These are phyloP conservation scores for Eupithecia tripunctaria DNA, from an alignment of 2,888 invertebrate genomes.

Conservation along the genomic window DNA sequence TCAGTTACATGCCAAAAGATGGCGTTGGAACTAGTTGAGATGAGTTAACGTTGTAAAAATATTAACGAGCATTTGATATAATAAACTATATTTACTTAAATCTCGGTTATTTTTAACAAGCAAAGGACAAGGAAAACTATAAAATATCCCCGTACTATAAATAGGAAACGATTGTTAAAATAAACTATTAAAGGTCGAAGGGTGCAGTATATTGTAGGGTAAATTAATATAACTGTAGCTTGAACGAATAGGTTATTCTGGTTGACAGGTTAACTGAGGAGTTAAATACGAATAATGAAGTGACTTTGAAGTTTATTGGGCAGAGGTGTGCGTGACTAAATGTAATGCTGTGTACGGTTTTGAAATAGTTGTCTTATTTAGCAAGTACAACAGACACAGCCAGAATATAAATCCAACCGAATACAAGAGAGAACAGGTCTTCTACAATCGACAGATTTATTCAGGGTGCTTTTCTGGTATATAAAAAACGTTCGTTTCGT, in stretches of 20 bases:
- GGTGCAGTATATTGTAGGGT: slow-evolving; percentile 36
- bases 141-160: slow-evolving; percentile 10
- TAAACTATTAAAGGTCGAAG: slow-evolving; percentile 23
- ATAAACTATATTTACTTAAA: neutral
- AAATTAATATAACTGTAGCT: slow-evolving; percentile 41
- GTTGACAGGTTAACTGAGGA: slow-evolving; percentile 27
- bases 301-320: slow-evolving; percentile 28
- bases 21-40: slow-evolving; percentile 16
- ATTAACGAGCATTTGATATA: neutral
- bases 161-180: slow-evolving; percentile 22
- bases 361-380: neutral
- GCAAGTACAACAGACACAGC: neutral
- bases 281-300: slow-evolving; percentile 25
- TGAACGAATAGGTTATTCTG: slow-evolving; percentile 27
- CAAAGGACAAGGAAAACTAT: slow-evolving; percentile 13
- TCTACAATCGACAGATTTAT: neutral
- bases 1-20: slow-evolving; percentile 21
- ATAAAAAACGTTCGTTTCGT: neutral
- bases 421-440: too few relatives aligned
- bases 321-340: slow-evolving; percentile 1
- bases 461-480: neutral
- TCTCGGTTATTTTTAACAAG: neutral
- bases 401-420: too few relatives aligned
- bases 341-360: neutral
- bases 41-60: neutral